A percentile compares a stretch with the other conserved stretches of the same genome.
phyloP scores from a whole-genome alignment of 2,113 vertebrate genomes.

The Sitta europaea region DNA sequence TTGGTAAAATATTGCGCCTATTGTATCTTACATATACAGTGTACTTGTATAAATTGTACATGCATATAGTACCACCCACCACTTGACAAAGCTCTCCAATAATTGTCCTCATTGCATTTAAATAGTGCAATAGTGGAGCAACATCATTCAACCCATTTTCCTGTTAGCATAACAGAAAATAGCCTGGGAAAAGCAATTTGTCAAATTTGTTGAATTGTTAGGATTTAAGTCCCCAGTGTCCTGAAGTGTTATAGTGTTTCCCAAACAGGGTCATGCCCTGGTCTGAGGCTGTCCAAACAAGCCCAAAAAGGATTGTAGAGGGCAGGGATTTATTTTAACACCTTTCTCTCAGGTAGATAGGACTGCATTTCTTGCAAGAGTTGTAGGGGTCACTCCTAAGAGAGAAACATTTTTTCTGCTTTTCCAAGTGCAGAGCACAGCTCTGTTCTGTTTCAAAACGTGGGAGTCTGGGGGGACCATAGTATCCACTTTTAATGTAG shows the following conservation, averaged over 20 bases:
- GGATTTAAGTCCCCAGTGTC: neutral
- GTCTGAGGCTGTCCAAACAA: neutral
- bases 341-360: neutral
- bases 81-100: neutral
- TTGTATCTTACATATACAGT: neutral
- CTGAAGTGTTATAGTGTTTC: neutral
- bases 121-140: neutral
- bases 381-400: neutral
- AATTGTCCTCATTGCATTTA: neutral
- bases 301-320: neutral
- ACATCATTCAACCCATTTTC: neutral
- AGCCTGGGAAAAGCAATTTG: neutral
- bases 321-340: neutral
- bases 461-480: neutral
- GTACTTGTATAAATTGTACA: neutral
- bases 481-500: neutral
- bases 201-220: neutral
- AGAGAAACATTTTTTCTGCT: neutral
- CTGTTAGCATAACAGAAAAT: neutral
- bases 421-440: accelerated
- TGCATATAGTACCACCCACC: neutral
- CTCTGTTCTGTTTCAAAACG: neutral
- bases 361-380: accelerated
- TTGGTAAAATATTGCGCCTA: neutral
- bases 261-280: neutral